These are phyloP conservation scores for Neosilurus hyrtlii DNA, from an alignment of 2,797 vertebrate genomes.

Conservation along the genomic window DNA sequence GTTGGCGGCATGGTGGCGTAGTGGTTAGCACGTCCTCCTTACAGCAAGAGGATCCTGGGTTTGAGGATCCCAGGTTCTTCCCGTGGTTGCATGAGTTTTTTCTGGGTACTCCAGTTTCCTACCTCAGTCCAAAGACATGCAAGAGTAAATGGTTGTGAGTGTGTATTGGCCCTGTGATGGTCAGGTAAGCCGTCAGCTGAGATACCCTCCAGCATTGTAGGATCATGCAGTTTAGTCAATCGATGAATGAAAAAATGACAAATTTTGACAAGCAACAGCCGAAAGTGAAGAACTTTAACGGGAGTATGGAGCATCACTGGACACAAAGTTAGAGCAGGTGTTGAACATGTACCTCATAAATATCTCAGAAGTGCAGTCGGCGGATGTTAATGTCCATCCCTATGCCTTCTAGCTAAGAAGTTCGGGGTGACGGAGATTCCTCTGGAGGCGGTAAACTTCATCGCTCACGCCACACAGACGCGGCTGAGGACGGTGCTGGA, in stretches of 20 bases:
- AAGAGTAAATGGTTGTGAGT: too few relatives aligned
- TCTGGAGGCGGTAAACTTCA: slow-evolving; percentile 82
- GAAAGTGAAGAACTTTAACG: background rate
- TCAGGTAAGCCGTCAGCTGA: too few relatives aligned
- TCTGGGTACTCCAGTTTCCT: too few relatives aligned
- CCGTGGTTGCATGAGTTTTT: too few relatives aligned
- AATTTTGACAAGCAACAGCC: background rate
- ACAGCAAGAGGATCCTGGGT: too few relatives aligned
- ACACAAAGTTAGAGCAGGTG: background rate
- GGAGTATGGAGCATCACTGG: background rate
- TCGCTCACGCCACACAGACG: slow-evolving; percentile 82
- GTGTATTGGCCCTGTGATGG: too few relatives aligned
- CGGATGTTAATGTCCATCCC: slow-evolving; percentile 25
- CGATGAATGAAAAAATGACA: background rate
- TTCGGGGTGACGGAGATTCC: slow-evolving; percentile 83
- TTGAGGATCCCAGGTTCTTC: too few relatives aligned
- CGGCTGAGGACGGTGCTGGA: slow-evolving; percentile 81
- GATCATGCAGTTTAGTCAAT: too few relatives aligned
- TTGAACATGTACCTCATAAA: background rate
- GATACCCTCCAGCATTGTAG: too few relatives aligned
- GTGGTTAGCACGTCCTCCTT: too few relatives aligned
- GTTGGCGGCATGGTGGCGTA: too few relatives aligned
- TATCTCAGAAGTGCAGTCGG: background rate
- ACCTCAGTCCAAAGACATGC: too few relatives aligned
- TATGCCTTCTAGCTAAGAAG: slow-evolving; percentile 74